phyloP scores from a whole-genome alignment of 2,113 vertebrate genomes.

The Corvus moneduloides region DNA sequence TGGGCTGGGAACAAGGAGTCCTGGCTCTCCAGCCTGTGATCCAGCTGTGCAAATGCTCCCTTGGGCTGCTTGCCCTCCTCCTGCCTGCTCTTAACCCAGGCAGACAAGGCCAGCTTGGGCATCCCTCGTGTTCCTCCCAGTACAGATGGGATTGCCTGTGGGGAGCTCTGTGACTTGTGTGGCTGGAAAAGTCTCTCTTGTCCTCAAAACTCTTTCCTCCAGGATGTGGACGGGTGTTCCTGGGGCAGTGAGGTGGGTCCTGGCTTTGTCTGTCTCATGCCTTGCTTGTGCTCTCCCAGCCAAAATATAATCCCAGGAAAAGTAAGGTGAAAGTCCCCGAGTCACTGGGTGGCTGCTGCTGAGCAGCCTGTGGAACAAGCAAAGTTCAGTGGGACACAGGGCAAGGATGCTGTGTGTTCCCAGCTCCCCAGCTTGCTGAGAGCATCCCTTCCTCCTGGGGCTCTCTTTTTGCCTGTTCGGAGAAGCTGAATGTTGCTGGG shows the following conservation, averaged over 20 bases:
- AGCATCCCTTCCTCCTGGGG: not conserved
- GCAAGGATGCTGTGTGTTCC: not conserved
- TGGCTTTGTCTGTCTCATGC: not conserved
- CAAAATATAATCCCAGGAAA: not conserved
- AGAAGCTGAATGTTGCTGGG: not conserved
- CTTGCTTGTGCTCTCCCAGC: not conserved
- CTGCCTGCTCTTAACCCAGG: not conserved
- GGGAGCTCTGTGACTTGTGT: not conserved
- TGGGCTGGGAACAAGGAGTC: not conserved
- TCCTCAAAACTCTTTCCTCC: not conserved
- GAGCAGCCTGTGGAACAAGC: not conserved
- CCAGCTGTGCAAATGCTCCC: conserved; percentile 1
- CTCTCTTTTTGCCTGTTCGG: not conserved
- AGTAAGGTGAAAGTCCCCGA: accelerated
- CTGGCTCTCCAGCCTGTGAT: not conserved
- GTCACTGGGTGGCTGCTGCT: not conserved
- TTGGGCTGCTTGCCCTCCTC: not conserved
- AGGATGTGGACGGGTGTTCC: not conserved
- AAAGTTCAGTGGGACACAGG: not conserved
- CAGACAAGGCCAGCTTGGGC: not conserved
- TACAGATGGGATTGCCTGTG: not conserved
- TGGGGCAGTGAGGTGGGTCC: not conserved
- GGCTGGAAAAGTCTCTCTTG: not conserved
- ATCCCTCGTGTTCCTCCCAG: accelerated
- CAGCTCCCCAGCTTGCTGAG: not conserved